Percentiles rank a stretch among this genome's conserved stretches.
Evolutionary conservation across 1,140 invertebrate genomes (phyloP).

Genomic region (Nasonia giraulti): DNA sequence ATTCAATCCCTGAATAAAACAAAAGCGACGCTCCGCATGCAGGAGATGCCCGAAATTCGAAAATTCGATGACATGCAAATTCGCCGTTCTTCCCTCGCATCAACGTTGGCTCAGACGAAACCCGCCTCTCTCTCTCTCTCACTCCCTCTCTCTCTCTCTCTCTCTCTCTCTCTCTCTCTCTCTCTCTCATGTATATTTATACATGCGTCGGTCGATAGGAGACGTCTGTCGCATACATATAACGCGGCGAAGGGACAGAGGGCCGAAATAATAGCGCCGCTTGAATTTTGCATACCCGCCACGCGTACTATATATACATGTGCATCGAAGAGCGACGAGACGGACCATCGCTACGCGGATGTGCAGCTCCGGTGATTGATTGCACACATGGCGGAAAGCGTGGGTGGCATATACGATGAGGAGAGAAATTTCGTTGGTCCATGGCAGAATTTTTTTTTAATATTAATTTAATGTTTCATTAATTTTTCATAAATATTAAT

Average conservation of each 20-base stretch:
- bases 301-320: background rate
- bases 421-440: background rate
- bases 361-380: constrained; percentile 3
- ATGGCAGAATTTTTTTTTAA: background rate
- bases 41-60: too few species aligned
- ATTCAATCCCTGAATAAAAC: too few species aligned
- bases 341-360: background rate
- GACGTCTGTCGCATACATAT: constrained; percentile 36
- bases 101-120: background rate
- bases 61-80: too few species aligned
- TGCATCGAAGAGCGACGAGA: background rate
- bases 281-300: constrained; percentile 18
- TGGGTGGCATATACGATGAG: background rate
- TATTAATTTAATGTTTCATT: background rate
- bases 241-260: constrained; percentile 22
- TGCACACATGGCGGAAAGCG: background rate
- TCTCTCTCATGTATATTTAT: constrained; percentile 8
- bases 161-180: background rate
- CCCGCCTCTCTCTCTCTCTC: background rate
- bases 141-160: background rate
- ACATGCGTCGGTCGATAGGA: constrained; percentile 64
- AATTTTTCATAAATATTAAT: too few species aligned
- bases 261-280: background rate
- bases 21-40: too few species aligned
- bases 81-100: background rate